These are phyloP conservation scores for Ptyas mucosa DNA, from an alignment of 2,113 vertebrate genomes.

Conservation along the genomic window DNA sequence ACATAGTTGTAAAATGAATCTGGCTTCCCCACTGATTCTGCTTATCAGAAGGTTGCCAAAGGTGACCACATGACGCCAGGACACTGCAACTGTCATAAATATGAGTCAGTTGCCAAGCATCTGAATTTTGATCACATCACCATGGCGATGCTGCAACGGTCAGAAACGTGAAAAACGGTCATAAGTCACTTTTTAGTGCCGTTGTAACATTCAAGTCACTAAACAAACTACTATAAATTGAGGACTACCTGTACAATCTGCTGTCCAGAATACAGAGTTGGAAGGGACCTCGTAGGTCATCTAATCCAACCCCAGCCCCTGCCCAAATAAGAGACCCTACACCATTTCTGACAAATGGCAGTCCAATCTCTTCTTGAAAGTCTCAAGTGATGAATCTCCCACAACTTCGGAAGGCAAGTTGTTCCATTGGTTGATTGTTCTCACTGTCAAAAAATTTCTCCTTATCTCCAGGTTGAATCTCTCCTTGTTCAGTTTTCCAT, in stretches of 20 bases:
- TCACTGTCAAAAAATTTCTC: too few relatives aligned
- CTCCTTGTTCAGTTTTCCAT: too few relatives aligned
- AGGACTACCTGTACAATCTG: not conserved
- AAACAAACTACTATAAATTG: not conserved
- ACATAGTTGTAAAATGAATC: not conserved
- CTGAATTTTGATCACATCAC: not conserved
- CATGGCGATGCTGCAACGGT: not conserved
- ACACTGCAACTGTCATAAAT: not conserved
- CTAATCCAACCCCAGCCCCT: not conserved
- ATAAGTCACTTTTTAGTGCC: not conserved
- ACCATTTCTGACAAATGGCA: too few relatives aligned
- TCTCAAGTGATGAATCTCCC: too few relatives aligned
- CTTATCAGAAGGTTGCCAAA: not conserved
- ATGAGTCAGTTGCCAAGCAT: not conserved
- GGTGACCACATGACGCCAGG: not conserved
- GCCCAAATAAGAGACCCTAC: too few relatives aligned
- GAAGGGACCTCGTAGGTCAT: not conserved
- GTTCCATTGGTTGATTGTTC: too few relatives aligned
- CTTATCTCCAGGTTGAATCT: too few relatives aligned
- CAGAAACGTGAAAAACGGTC: not conserved
- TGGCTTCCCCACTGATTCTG: not conserved
- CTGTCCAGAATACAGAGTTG: not conserved
- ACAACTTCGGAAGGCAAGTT: too few relatives aligned
- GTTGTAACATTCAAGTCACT: not conserved
- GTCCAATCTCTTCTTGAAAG: too few relatives aligned